These are phyloP conservation scores for Stegana nigrithorax DNA, from an alignment of 2,888 invertebrate species.

Conservation along the genomic window DNA sequence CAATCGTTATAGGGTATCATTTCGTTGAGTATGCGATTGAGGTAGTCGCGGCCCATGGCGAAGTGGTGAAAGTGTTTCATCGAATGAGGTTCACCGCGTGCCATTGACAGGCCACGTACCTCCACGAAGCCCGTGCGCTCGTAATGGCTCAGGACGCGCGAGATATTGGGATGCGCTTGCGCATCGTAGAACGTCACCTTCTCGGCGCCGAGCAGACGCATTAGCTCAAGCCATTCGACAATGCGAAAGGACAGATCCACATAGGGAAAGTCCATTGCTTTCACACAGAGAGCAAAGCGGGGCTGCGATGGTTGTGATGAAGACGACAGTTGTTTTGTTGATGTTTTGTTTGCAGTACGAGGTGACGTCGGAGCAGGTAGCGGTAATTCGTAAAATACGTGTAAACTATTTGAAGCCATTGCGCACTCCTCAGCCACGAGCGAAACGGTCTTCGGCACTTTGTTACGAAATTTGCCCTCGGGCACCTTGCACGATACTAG, in stretches of 20 bases:
- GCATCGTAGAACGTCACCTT: constrained; percentile 89
- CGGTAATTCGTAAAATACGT: constrained; percentile 32
- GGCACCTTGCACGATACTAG: constrained; percentile 88
- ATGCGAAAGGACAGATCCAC: constrained; percentile 86
- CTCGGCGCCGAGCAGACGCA: constrained; percentile 85
- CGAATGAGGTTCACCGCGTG: constrained; percentile 85
- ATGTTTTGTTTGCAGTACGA: neutral
- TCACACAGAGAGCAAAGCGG: constrained; percentile 84
- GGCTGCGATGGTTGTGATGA: neutral
- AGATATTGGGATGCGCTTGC: constrained; percentile 87
- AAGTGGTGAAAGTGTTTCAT: constrained; percentile 85
- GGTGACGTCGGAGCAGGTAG: neutral
- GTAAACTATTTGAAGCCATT: constrained; percentile 59
- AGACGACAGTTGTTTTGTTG: neutral
- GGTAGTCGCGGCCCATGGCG: constrained; percentile 84
- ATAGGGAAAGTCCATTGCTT: constrained; percentile 89
- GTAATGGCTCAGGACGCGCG: constrained; percentile 77
- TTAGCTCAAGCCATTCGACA: constrained; percentile 91
- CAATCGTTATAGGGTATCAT: constrained; percentile 95
- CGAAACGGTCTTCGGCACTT: constrained; percentile 40
- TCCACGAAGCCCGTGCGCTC: constrained; percentile 73
- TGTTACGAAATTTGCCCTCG: constrained; percentile 43
- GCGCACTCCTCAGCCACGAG: constrained; percentile 36
- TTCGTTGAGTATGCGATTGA: constrained; percentile 91
- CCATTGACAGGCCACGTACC: constrained; percentile 81